Conservation (phyloP, 2,797 vertebrate genomes). For the Semaprochilodus insignis region DNA sequence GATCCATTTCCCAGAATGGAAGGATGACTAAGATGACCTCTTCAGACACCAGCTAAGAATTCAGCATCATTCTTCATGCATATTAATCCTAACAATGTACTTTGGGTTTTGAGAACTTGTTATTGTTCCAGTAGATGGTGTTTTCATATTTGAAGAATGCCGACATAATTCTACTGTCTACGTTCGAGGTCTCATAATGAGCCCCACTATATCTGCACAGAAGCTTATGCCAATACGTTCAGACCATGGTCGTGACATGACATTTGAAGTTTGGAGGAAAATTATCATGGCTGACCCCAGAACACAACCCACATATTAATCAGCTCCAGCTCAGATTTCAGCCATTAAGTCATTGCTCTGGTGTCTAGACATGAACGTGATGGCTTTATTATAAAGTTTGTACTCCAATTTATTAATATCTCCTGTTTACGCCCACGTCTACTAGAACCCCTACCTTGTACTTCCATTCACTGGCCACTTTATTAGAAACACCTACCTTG, state of each 20-base stretch:
- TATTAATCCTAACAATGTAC: background rate
- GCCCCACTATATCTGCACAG: background rate
- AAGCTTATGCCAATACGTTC: background rate
- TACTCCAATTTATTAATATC: background rate
- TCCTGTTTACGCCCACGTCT: too few species aligned
- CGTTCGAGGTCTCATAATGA: background rate
- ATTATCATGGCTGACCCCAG: background rate
- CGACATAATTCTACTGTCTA: too few species aligned
- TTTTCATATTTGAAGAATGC: background rate
- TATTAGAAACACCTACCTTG: too few species aligned
- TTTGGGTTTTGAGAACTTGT: background rate
- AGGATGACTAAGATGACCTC: conserved; percentile 14
- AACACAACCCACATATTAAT: conserved; percentile 8
- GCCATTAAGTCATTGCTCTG: background rate
- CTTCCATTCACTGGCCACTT: too few species aligned
- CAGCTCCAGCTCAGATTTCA: background rate
- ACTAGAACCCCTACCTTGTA: too few species aligned
- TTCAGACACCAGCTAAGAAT: background rate
- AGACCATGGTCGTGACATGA: background rate
- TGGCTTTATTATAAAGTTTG: background rate
- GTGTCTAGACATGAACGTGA: background rate
- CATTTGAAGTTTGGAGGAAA: background rate
- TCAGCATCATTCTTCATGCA: background rate
- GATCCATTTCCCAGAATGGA: background rate
- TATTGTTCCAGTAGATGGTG: background rate